Base-by-base conservation (phyloP, 2,797 vertebrate species). In the Micropoecilia bifurca region DNA sequence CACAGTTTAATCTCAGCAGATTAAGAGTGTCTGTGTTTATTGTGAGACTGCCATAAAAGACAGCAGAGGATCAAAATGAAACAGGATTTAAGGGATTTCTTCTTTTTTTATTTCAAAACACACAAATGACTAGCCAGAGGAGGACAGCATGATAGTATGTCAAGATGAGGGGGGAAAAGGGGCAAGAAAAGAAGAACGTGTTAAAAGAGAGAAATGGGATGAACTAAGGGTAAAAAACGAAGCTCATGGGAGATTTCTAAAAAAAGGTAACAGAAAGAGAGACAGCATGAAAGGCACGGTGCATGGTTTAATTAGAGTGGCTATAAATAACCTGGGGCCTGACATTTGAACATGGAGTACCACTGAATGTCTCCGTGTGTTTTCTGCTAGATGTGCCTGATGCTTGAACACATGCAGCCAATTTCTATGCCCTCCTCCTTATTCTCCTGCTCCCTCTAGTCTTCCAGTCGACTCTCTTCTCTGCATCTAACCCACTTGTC, bases 291-390 rank as follows among this genome's bases (percentile, higher is more conserved):
- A 87, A 89, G 63, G 80, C 87, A 89, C 71, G 75, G 83, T 79
- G 89, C 80, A 91, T 87, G 88, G 90, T 95, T 95, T 94, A 95
- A 95, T 95, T 94, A 93, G 91, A 93, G 55, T 66, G 78, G 89
- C 93, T 95, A 95, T 93, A 94, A 95, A 95, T 95, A 95, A 94
- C 91, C 85, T 57, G 82, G 77, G 90, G 83, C 88, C 87, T 95
- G 94, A 94, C 94, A 95, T 95, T 93, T 95, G 91, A 94, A 92
- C 92, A 91, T 74, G 77, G 89, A 92, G 89, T 90, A 91, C 89
- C 88, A 87, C 76, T 87, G 90, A 90, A 89, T 83, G 87, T 91
- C 83, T 92, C 80, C 80, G 73, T 76, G 80, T 87, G 76, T 90
- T 92, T 90, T 90, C 85, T 90, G 87, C 87, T 86, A 73, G 74